phyloP scores from a whole-genome alignment of 1,140 invertebrate genomes.

The Drosophila paulistorum region DNA sequence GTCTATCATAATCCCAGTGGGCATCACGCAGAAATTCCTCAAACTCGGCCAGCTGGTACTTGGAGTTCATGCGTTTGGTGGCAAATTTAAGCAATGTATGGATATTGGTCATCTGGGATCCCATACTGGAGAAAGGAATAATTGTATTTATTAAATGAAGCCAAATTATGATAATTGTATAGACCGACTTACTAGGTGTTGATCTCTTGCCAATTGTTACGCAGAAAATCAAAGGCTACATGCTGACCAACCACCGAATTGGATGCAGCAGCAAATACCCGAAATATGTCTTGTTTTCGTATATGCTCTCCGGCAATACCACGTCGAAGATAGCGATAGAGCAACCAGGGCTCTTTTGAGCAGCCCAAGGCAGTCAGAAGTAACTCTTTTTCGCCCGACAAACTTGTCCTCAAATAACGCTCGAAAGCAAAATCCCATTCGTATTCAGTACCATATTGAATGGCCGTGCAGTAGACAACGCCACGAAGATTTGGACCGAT shows the following conservation, averaged over 20 bases:
- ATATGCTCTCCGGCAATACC: conserved; percentile 89
- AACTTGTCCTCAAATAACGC: conserved; percentile 88
- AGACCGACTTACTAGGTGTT: conserved; percentile 87
- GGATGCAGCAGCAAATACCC: conserved; percentile 89
- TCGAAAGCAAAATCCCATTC: conserved; percentile 95
- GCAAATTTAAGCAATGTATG: conserved; percentile 89
- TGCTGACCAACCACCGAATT: conserved; percentile 89
- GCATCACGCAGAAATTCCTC: conserved; percentile 86
- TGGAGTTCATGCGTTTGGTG: conserved; percentile 88
- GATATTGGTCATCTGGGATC: conserved; percentile 87
- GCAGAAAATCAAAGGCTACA: conserved; percentile 89
- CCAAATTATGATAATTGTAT: neutral
- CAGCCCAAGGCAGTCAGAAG: conserved; percentile 91
- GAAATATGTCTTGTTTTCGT: conserved; percentile 90
- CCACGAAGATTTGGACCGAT: conserved; percentile 92
- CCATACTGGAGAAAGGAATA: conserved; percentile 85
- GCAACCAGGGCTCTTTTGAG: conserved; percentile 89
- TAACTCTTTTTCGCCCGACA: conserved; percentile 90
- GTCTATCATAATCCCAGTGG: conserved; percentile 86
- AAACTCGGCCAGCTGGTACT: conserved; percentile 90
- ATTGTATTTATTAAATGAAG: neutral
- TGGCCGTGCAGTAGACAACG: conserved; percentile 93
- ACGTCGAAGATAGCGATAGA: conserved; percentile 90
- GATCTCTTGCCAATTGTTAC: conserved; percentile 88
- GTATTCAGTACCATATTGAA: conserved; percentile 89